A percentile compares a stretch with the other conserved stretches of the same genome.
Conservation (phyloP, 2,113 vertebrate species). For the Vicugna pacos region DNA sequence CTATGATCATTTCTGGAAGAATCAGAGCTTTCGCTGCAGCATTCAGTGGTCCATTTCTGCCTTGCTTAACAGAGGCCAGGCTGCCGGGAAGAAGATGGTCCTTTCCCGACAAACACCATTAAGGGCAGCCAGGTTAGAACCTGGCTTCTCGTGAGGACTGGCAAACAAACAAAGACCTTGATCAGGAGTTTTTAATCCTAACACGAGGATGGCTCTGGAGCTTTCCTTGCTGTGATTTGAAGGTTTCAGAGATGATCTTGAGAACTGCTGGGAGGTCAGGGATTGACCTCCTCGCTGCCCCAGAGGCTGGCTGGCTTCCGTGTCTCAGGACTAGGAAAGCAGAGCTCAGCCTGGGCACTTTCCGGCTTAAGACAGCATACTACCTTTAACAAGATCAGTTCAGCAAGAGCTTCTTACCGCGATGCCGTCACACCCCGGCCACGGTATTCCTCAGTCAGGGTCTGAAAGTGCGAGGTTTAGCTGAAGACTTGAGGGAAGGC, state of each 20-base stretch:
- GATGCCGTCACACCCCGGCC: neutral
- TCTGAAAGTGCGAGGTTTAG: neutral
- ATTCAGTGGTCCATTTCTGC: neutral
- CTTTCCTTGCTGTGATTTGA: neutral
- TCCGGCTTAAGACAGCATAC: neutral
- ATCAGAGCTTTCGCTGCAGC: neutral
- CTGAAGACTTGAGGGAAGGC: neutral
- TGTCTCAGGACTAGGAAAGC: rapidly evolving
- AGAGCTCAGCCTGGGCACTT: neutral
- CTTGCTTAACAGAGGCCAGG: neutral
- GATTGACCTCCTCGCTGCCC: neutral
- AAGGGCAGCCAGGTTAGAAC: neutral
- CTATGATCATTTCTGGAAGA: neutral
- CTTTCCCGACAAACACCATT: neutral
- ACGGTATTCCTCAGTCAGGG: neutral
- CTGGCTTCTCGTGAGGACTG: neutral
- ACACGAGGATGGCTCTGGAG: neutral
- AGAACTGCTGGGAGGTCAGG: neutral
- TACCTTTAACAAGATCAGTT: neutral
- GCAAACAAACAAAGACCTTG: neutral
- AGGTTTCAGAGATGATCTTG: neutral
- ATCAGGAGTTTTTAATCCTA: neutral
- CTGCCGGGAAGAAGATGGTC: neutral
- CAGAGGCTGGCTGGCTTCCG: neutral
- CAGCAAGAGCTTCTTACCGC: neutral